Evolutionary conservation across 2,797 vertebrate species (phyloP), one percentile per base, ranked within the genome.

Genomic region (Fringilla coelebs): DNA sequence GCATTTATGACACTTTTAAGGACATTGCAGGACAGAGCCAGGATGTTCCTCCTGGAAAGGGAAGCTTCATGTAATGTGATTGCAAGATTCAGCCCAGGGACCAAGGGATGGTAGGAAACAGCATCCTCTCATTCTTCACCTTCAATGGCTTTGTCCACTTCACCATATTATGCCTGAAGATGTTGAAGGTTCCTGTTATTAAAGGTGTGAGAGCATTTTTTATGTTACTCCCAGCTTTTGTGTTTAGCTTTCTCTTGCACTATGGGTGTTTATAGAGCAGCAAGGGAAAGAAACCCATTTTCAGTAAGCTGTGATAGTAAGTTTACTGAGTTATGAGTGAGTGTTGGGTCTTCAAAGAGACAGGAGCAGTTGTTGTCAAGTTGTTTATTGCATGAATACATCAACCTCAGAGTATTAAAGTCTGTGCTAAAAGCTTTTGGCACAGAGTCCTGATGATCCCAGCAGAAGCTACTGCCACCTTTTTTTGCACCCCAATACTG

Each of bases 1-100:
- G n/a, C 46, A 61, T 34, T 29, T 40, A 0, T 41, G 62, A 28
- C 21, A 7, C 43, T 85, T 78, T 1, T 4, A 84, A 49, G 55
- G 73, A 18, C 26, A 2, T 3, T 40, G 43, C 25, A 82, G 71
- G 25, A 32, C 38, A 57, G n/a, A 89, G 49, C 38, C 57, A 49
- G 46, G 46, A 51, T 68, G 28, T 12, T 34, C 46, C 58, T 65
- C 18, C 79, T 60, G 48, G 63, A 45, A 66, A 43, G 61, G 22
- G 43, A 9, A 31, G 21, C 13, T 72, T 80, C 41, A 1, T 28
- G 0, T 32, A 16, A 43, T 0, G 1, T 38, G 45, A 11, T 45
- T 81, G 34, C 61, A 65, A 43, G 71, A 31, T 51, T 25, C 52
- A 60, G 18, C 38, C 85, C 68, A 58, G 54, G 32, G 41, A 55